Percentiles rank a stretch among this genome's conserved stretches.
phyloP scores from a whole-genome alignment of 2,888 invertebrate genomes.

The Seira sanloemensis region DNA sequence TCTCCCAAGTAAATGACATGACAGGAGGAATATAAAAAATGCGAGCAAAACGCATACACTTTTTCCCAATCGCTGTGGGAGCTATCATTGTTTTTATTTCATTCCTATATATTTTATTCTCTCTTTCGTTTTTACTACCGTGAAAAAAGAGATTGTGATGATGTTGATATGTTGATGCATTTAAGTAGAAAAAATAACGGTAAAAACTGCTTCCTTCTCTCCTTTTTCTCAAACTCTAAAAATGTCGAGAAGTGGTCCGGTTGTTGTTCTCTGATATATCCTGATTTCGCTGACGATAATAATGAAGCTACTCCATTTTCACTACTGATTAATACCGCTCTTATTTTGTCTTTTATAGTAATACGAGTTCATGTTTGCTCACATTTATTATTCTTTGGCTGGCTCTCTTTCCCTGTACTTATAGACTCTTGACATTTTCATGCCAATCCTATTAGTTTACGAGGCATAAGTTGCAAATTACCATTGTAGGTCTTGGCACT shows the following conservation, averaged over 20 bases:
- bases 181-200: conserved; percentile 53
- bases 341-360: too few relatives aligned
- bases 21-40: conserved; percentile 32
- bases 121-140: conserved; percentile 23
- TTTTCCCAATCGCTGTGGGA: conserved; percentile 35
- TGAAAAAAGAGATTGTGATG: conserved; percentile 44
- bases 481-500: conserved; percentile 59
- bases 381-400: too few relatives aligned
- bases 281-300: conserved; percentile 11
- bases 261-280: conserved; percentile 1
- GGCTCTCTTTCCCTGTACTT: too few relatives aligned
- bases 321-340: too few relatives aligned
- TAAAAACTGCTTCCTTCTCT: conserved; percentile 35
- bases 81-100: conserved; percentile 33
- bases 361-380: too few relatives aligned
- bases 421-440: conserved; percentile 61
- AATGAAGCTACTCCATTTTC: not conserved
- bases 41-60: conserved; percentile 49
- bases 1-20: conserved; percentile 41
- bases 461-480: conserved; percentile 60
- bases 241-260: not conserved
- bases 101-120: not conserved
- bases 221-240: too few relatives aligned
- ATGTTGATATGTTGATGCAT: conserved; percentile 34
- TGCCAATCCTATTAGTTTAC: conserved; percentile 62